Evolutionary conservation across 2,888 invertebrate genomes (phyloP).

Genomic region (Steinernema hermaphroditum): DNA sequence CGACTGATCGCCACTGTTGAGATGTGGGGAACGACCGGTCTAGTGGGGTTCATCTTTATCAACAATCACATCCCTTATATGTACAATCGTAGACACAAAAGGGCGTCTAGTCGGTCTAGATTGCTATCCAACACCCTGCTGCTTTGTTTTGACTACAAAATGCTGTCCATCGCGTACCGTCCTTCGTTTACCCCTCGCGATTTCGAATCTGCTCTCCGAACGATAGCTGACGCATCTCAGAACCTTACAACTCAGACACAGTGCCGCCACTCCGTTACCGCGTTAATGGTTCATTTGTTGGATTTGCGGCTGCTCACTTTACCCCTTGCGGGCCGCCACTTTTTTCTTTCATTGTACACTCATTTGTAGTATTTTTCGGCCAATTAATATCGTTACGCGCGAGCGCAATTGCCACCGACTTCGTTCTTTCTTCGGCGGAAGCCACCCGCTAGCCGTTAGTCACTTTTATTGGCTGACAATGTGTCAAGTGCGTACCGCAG

Average conservation of each 20-base stretch:
- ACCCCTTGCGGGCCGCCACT: slow-evolving; percentile 20
- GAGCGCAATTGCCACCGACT: slow-evolving; percentile 20
- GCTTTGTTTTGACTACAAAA: too few species aligned
- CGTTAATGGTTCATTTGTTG: slow-evolving; percentile 28
- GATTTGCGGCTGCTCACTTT: slow-evolving; percentile 28
- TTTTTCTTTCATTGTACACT: slow-evolving; percentile 26
- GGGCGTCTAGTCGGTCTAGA: too few species aligned
- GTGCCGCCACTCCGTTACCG: slow-evolving; percentile 17
- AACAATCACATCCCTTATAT: too few species aligned
- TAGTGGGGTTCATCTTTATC: too few species aligned
- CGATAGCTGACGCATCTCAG: not conserved
- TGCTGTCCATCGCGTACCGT: too few species aligned
- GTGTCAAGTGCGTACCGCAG: slow-evolving; percentile 27
- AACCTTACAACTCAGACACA: slow-evolving; percentile 19
- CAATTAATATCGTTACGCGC: slow-evolving; percentile 30
- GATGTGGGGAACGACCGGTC: too few species aligned
- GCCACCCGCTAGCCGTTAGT: slow-evolving; percentile 9
- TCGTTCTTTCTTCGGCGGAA: slow-evolving; percentile 27
- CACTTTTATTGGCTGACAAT: slow-evolving; percentile 28
- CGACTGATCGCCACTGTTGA: too few species aligned
- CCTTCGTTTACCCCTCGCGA: too few species aligned
- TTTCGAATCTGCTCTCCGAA: not conserved
- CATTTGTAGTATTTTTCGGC: slow-evolving; percentile 22
- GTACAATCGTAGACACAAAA: too few species aligned
- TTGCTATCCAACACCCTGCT: too few species aligned